Conservation (phyloP, 1,140 invertebrate species). For the Bathynomus jamesi region DNA sequence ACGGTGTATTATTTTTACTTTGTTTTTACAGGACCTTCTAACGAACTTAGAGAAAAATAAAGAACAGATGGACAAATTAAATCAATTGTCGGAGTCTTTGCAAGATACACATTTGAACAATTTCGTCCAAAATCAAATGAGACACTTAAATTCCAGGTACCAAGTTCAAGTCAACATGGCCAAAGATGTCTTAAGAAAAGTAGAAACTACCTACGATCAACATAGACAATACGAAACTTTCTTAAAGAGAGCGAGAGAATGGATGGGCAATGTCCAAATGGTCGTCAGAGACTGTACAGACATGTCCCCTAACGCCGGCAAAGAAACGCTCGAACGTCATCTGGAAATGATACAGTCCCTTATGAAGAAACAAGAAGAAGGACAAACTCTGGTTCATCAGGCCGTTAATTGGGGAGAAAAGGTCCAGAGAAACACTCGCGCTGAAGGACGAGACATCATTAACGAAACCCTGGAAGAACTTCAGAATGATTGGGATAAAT, state of each 20-base stretch:
- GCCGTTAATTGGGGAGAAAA: conserved; percentile 90
- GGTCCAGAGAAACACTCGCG: conserved; percentile 73
- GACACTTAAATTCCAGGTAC: conserved; percentile 35
- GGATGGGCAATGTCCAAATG: conserved; percentile 81
- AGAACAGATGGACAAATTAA: conserved; percentile 73
- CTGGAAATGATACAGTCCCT: conserved; percentile 68
- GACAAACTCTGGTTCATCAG: conserved; percentile 77
- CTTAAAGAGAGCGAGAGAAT: conserved; percentile 66
- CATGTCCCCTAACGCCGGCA: conserved; percentile 65
- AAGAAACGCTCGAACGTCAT: conserved; percentile 72
- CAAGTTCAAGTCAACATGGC: conserved; percentile 73
- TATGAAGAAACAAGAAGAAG: conserved; percentile 74
- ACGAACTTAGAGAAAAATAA: conserved; percentile 68
- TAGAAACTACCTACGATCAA: conserved; percentile 79
- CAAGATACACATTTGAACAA: conserved; percentile 77
- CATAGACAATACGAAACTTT: conserved; percentile 76
- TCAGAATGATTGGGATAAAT: conserved; percentile 84
- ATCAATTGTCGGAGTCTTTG: conserved; percentile 63
- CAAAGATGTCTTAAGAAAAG: conserved; percentile 86
- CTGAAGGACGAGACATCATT: conserved; percentile 80
- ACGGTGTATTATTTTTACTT: too few species aligned
- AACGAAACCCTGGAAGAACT: conserved; percentile 79
- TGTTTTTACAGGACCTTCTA: conserved; percentile 62
- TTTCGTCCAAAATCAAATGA: conserved; percentile 80
- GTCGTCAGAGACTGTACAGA: conserved; percentile 68